These are phyloP conservation scores for Phortica magna DNA, from an alignment of 2,888 invertebrate species.

Conservation along the genomic window DNA sequence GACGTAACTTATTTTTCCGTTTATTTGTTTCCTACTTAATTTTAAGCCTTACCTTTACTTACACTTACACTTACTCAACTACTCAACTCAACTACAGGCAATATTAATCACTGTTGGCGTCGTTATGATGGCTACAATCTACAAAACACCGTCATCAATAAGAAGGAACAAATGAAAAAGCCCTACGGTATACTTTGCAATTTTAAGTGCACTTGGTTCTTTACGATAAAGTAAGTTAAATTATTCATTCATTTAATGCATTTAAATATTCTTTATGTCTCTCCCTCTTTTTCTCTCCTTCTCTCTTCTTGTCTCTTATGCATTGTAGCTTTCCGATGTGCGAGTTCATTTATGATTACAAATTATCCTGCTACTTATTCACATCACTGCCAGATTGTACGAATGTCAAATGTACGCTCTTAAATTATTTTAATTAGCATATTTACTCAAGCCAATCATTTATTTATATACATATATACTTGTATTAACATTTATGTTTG, in stretches of 20 bases:
- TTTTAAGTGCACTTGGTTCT: constrained; percentile 76
- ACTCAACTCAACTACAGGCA: constrained; percentile 57
- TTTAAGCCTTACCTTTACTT: not conserved
- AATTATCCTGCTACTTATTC: constrained; percentile 76
- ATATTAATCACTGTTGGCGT: constrained; percentile 76
- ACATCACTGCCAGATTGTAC: constrained; percentile 78
- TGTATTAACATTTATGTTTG: constrained; percentile 43
- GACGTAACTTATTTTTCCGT: constrained; percentile 59
- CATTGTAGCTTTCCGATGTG: constrained; percentile 73
- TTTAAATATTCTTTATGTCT: constrained; percentile 19
- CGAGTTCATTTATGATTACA: constrained; percentile 77
- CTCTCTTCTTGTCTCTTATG: constrained; percentile 1
- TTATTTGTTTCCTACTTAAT: not conserved
- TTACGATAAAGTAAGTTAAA: constrained; percentile 67
- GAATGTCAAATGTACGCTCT: constrained; percentile 74
- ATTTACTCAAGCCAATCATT: not conserved
- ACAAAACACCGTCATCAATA: constrained; percentile 73
- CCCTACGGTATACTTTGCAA: constrained; percentile 76
- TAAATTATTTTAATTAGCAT: constrained; percentile 68
- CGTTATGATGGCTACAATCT: constrained; percentile 77
- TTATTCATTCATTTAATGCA: not conserved
- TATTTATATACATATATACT: not conserved
- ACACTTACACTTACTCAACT: not conserved
- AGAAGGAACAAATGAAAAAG: constrained; percentile 75
- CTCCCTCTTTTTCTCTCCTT: too few species aligned